Conservation (phyloP, 2,888 invertebrate species). For the Himalopsyche tibetana region DNA sequence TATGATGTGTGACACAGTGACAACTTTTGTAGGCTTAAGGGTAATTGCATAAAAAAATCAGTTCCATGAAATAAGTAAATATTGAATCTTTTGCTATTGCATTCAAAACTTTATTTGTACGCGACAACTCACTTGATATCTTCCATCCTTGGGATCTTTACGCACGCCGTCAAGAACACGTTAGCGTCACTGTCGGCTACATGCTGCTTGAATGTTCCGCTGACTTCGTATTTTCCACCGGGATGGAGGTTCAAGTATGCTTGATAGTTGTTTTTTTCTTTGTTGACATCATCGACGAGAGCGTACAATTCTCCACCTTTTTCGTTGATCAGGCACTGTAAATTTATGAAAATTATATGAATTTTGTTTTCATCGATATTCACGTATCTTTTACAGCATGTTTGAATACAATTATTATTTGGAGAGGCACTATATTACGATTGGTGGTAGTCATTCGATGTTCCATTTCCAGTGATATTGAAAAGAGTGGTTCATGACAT, state of each 20-base stretch:
- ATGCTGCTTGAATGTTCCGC: slow-evolving; percentile 78
- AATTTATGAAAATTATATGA: neutral
- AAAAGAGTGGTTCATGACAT: too few relatives aligned
- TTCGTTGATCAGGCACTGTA: slow-evolving; percentile 71
- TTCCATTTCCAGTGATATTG: too few relatives aligned
- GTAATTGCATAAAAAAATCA: too few relatives aligned
- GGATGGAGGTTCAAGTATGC: slow-evolving; percentile 77
- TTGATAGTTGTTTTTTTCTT: slow-evolving; percentile 79
- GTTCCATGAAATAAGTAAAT: too few relatives aligned
- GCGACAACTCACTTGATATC: slow-evolving; percentile 77
- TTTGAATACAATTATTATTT: too few relatives aligned
- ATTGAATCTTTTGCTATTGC: neutral
- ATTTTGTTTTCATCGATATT: too few relatives aligned
- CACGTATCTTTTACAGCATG: too few relatives aligned
- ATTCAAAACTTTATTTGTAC: neutral
- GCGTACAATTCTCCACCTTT: slow-evolving; percentile 76
- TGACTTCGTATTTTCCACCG: slow-evolving; percentile 80
- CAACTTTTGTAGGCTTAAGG: too few relatives aligned
- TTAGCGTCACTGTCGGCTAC: slow-evolving; percentile 77
- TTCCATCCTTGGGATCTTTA: slow-evolving; percentile 77
- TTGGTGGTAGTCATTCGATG: too few relatives aligned
- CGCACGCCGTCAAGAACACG: slow-evolving; percentile 76
- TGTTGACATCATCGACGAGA: slow-evolving; percentile 77
- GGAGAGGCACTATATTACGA: too few relatives aligned
- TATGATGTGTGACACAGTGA: too few relatives aligned